These are phyloP conservation scores for Crocallis elinguaria DNA, from an alignment of 2,888 invertebrate genomes.

Conservation along the genomic window DNA sequence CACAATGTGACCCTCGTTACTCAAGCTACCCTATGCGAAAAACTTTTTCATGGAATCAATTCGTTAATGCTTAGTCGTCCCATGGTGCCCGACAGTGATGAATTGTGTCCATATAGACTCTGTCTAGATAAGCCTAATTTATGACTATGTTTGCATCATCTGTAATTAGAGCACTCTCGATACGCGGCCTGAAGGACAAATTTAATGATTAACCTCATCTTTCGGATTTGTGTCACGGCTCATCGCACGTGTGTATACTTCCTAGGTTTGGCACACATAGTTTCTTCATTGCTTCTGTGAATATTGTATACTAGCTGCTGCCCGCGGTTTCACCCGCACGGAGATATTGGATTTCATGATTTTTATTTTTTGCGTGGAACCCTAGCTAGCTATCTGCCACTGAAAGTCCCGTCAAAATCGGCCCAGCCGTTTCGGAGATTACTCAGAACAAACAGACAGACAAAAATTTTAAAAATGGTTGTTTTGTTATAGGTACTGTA, in stretches of 20 bases:
- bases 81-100: conserved; percentile 69
- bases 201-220: conserved; percentile 45
- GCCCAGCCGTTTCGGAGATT: no score
- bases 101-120: conserved; percentile 69
- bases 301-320: no score
- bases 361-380: no score
- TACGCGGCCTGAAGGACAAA: conserved; percentile 50
- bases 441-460: no score
- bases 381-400: no score
- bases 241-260: no score
- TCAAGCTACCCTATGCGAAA: conserved; percentile 22
- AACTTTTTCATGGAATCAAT: conserved; percentile 55
- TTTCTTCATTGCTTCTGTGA: conserved; percentile 17
- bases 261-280: conserved; percentile 31
- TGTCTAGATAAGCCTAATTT: conserved; percentile 81
- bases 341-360: no score
- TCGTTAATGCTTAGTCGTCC: conserved; percentile 58
- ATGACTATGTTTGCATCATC: conserved; percentile 60
- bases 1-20: conserved; percentile 26
- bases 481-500: no score
- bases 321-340: no score
- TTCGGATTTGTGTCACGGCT: conserved; percentile 54
- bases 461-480: no score
- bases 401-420: no score
- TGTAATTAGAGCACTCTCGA: conserved; percentile 62